A percentile compares a stretch with the other conserved stretches of the same genome.
Conservation (phyloP, 2,888 invertebrate genomes). For the Heliconius hortense region DNA sequence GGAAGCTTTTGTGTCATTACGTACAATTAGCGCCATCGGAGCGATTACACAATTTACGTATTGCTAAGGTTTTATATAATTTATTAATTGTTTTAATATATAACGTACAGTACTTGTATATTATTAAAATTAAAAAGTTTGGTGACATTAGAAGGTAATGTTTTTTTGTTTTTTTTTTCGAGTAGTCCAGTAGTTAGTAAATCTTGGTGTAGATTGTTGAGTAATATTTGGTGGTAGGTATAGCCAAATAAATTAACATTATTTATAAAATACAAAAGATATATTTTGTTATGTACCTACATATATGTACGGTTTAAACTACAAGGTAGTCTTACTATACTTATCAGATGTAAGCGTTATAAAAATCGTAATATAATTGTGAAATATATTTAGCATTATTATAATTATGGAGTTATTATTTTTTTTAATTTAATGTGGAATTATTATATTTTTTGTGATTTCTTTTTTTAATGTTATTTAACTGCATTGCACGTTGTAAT, state of each 20-base stretch:
- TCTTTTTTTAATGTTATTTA: too few species aligned
- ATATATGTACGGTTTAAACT: too few species aligned
- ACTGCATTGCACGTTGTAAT: too few species aligned
- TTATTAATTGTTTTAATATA: background rate
- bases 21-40: constrained; percentile 81
- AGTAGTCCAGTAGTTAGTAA: background rate
- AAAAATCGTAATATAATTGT: too few species aligned
- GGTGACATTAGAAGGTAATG: background rate
- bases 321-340: too few species aligned
- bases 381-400: too few species aligned
- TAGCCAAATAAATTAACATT: background rate
- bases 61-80: constrained; percentile 61
- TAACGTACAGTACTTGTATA: background rate
- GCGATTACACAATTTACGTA: constrained; percentile 70
- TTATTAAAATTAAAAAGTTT: background rate
- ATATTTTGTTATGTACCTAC: background rate
- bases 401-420: too few species aligned
- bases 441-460: too few species aligned
- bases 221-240: too few species aligned
- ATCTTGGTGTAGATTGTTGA: background rate
- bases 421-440: too few species aligned
- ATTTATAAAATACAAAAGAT: background rate
- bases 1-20: constrained; percentile 75
- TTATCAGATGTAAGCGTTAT: too few species aligned
- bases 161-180: background rate